Evolutionary conservation across 2,888 invertebrate species (phyloP), one percentile per base, ranked within the genome.

Genomic region (Rhyacophila evoluta): DNA sequence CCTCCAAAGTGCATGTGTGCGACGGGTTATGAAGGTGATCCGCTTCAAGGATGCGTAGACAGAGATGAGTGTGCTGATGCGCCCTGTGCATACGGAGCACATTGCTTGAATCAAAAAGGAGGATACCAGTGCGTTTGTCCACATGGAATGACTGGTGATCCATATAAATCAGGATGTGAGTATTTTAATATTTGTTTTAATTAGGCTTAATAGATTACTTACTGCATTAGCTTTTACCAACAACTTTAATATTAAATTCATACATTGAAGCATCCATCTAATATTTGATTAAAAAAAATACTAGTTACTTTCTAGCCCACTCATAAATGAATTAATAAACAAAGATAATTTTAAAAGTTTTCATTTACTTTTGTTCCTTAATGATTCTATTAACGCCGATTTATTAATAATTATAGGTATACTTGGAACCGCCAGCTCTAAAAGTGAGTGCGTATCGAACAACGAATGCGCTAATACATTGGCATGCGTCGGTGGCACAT

Each of bases 1-100:
- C 97, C 97, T 6, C 97, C 97, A 0, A 93, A 93, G 84, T 97
- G 97, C 85, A 93, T 95, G 92, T 97, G 97, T 86, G 93, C 94
- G 87, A 91, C 93, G 19, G 97, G 97, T 11, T 97, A 93, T 85
- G 95, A 95, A 87, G 97, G 97, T 10, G 95, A 97, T 87, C 95
- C 97, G 0, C 91, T 95, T 55, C 92, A 93, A 83, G 96, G 96
- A 36, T 97, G 97, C 85, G 91, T 93, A 1, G 96, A 97, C 85
- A 93, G 95, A 81, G 95, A 97, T 85, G 97, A 97, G 88, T 97
- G 97, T 85, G 90, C 92, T 1, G 93, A 94, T 84, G 92, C 93
- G 82, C 96, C 97, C 0, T 97, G 97, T 85, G 96, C 94, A 6
- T 94, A 94, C 84, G 95, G 94, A n/a, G 96, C 97, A 2, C 94